Conservation (phyloP, 2,113 vertebrate genomes). For the Struthio camelus region DNA sequence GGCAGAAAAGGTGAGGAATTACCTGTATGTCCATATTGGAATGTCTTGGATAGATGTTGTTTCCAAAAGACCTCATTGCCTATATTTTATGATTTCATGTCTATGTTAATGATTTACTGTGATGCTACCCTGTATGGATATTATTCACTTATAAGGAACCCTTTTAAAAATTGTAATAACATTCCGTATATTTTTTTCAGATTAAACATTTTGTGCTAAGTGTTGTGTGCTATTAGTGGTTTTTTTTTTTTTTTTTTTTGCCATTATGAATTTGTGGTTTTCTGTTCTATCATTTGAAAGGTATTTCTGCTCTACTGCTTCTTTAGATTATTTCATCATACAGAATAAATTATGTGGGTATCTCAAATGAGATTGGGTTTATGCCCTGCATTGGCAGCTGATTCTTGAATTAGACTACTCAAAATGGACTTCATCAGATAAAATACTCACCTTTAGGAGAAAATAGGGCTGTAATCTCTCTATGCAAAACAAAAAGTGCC, state of each 20-base stretch:
- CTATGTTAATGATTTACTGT: not conserved
- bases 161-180: not conserved
- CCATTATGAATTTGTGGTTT: not conserved
- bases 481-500: not conserved
- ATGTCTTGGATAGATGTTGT: not conserved
- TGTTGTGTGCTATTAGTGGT: not conserved
- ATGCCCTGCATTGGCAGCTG: conserved; percentile 7
- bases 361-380: conserved; percentile 26
- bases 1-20: conserved; percentile 13
- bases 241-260: not conserved
- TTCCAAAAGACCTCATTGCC: not conserved
- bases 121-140: not conserved
- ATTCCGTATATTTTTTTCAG: not conserved
- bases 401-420: conserved; percentile 38
- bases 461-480: conserved; percentile 23
- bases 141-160: not conserved
- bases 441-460: conserved; percentile 35
- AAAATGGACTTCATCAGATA: conserved; percentile 43
- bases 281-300: not conserved
- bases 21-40: not conserved
- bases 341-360: conserved; percentile 19
- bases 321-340: not conserved
- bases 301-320: not conserved
- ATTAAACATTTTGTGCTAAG: not conserved
- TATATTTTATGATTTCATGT: not conserved